phyloP scores from a whole-genome alignment of 1,140 invertebrate genomes.

The Monomorium pharaonis region DNA sequence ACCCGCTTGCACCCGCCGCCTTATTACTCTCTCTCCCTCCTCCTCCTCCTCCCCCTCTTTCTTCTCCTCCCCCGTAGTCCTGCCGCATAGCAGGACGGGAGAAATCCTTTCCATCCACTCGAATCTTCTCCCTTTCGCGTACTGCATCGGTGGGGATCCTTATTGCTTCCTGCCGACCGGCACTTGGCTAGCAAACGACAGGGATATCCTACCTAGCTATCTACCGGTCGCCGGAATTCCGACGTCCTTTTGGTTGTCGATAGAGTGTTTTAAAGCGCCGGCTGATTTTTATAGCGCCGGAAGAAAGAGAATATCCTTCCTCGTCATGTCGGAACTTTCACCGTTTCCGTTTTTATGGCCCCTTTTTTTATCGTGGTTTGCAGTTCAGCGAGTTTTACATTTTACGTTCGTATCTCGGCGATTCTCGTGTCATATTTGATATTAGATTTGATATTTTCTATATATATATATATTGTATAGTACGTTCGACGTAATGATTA shows the following conservation, averaged over 20 bases:
- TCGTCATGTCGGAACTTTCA: not conserved
- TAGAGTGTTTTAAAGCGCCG: conserved; percentile 38
- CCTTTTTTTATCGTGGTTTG: no score
- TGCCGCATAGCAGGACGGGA: conserved; percentile 21
- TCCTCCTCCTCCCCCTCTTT: not conserved
- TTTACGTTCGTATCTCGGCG: not conserved
- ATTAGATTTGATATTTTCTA: not conserved
- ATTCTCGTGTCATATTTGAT: not conserved
- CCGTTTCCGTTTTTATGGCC: conserved; percentile 2
- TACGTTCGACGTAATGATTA: not conserved
- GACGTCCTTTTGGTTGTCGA: conserved; percentile 36
- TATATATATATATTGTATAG: no score
- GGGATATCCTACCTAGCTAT: conserved; percentile 26
- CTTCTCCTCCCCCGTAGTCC: not conserved
- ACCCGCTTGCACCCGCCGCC: conserved; percentile 40
- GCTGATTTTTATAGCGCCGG: conserved; percentile 33
- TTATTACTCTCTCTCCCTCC: conserved; percentile 21
- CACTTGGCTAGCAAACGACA: conserved; percentile 32
- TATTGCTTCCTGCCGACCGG: conserved; percentile 47
- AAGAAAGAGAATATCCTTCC: conserved; percentile 13
- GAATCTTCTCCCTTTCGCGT: conserved; percentile 45
- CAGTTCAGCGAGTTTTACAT: not conserved
- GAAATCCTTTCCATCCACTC: conserved; percentile 62
- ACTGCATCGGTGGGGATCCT: conserved; percentile 28
- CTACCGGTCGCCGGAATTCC: conserved; percentile 33